phyloP scores from a whole-genome alignment of 2,888 invertebrate species.

The Volucella zonaria region DNA sequence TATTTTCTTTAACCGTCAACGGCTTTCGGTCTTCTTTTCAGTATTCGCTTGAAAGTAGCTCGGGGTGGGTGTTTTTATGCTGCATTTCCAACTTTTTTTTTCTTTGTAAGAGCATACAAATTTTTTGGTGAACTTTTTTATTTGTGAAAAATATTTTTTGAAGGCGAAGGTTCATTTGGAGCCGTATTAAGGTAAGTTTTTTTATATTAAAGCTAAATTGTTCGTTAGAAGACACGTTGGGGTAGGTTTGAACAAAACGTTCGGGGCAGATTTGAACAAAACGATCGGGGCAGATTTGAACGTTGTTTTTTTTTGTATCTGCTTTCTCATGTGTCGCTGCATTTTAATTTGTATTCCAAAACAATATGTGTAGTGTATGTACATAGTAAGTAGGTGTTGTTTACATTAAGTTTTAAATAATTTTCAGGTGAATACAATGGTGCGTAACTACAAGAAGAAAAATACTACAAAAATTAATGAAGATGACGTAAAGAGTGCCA shows the following conservation, averaged over 20 bases:
- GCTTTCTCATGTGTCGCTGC: not conserved
- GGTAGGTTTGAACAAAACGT: no score
- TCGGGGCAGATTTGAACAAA: no score
- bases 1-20: slow-evolving; percentile 15
- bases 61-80: not conserved
- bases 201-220: not conserved
- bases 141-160: slow-evolving; percentile 21
- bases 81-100: slow-evolving; percentile 12
- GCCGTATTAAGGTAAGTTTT: slow-evolving; percentile 17
- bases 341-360: slow-evolving; percentile 13
- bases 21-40: slow-evolving; percentile 10
- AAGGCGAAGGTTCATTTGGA: not conserved
- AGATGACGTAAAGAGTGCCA: slow-evolving; percentile 39
- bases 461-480: slow-evolving; percentile 23
- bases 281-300: no score
- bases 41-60: slow-evolving; percentile 13
- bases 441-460: slow-evolving; percentile 43
- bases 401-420: slow-evolving; percentile 11
- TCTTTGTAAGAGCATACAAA: slow-evolving; percentile 18
- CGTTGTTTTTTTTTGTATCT: slow-evolving; percentile 11
- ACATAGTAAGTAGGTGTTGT: not conserved
- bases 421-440: slow-evolving; percentile 44
- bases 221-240: no score
- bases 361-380: slow-evolving; percentile 1
- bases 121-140: slow-evolving; percentile 13